phyloP scores from a whole-genome alignment of 35 echinoderm and acorn worm species.

The Diadema setosum region DNA sequence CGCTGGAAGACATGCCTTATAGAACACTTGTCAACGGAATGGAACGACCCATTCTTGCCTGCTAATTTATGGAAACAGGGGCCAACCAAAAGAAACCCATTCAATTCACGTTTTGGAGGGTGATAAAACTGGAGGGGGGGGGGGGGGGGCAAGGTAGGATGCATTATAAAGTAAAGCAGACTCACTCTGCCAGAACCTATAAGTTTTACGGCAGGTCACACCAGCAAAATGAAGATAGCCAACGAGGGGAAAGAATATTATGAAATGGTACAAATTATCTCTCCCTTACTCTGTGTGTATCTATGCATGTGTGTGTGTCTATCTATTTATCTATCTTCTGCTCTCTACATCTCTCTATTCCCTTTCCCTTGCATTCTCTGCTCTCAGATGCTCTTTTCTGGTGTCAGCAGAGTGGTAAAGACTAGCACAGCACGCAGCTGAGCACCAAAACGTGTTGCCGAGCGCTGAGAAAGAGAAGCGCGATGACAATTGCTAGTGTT shows the following conservation, averaged over 20 bases:
- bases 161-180: background rate
- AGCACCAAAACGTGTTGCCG: background rate
- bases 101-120: background rate
- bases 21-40: background rate
- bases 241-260: background rate
- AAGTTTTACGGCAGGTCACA: background rate
- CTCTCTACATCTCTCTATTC: background rate
- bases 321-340: background rate
- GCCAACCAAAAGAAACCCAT: background rate
- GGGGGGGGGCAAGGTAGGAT: background rate
- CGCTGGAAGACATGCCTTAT: background rate
- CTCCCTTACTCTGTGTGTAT: background rate
- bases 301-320: background rate
- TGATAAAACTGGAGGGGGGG: background rate
- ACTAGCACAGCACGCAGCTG: background rate
- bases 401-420: background rate
- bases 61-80: conserved; percentile 14
- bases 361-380: background rate
- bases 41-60: conserved; percentile 6
- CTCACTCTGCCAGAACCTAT: background rate
- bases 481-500: conserved; percentile 20
- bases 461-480: background rate
- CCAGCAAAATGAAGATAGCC: background rate
- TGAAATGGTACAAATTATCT: background rate
- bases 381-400: background rate